Base-by-base conservation (phyloP, 2,113 vertebrate species). In the Ramphastos sulfuratus region DNA sequence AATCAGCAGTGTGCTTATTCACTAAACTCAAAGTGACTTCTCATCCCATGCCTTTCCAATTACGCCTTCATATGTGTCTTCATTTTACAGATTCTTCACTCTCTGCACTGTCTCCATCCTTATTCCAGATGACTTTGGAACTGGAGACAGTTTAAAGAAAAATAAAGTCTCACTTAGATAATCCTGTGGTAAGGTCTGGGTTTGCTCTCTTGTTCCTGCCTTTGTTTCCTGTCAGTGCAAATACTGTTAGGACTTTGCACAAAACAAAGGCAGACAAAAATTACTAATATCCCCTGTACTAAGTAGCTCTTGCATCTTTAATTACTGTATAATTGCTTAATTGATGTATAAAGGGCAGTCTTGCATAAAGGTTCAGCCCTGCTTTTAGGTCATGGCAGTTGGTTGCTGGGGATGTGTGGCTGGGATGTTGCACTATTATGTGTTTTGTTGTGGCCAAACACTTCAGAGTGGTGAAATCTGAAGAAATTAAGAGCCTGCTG, bases 241-340 rank as follows among this genome's bases (percentile, higher is more conserved):
- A 70, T 76, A 48, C 10, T 31, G 19, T n/a, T 64, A 54, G 21
- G 35, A 61, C 23, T 69, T 82, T n/a, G 64, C 60, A 24, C 21
- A 73, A 82, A 82, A 73, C 25, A 80, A 82, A 88, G 19, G 50
- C 4, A 2, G 12, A 42, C 27, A 79, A 79, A 82, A 92, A 60
- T 69, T 80, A 28, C 15, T 65, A 67, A 71, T 71, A 82, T 52
- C 48, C 20, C 4, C 0, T 77, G 17, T 71, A n/a, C n/a, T 71
- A 18, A 74, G 39, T 63, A 71, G 6, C 1, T 73, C 55, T 78
- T 71, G 31, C 7, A 39, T 78, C 52, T 84, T 84, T 86, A 74
- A 81, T 95, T 78, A 74, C 56, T 91, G 44, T 76, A 28, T 81
- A 86, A 95, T 77, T 92, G 9, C 21, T 92, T 76, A 93, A 79